These are phyloP conservation scores for Drosophila triauraria DNA, from an alignment of 1,140 invertebrate genomes.

Conservation along the genomic window DNA sequence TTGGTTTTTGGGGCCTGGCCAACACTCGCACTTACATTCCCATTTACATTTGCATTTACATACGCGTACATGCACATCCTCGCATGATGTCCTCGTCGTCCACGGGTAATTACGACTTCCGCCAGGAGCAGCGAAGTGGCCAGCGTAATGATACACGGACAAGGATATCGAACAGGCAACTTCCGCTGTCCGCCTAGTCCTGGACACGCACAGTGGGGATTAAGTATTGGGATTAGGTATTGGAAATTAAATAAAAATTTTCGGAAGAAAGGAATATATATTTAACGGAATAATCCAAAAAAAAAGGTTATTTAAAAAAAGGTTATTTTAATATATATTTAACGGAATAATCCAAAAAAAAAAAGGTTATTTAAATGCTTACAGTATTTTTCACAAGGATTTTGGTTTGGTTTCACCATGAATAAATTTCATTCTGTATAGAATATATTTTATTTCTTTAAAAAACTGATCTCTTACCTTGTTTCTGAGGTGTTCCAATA, in stretches of 20 bases:
- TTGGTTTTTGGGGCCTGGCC: constrained; percentile 26
- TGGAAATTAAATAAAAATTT: not conserved
- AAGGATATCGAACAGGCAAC: constrained; percentile 46
- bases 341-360: too few species aligned
- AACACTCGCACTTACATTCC: constrained; percentile 16
- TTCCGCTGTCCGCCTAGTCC: constrained; percentile 33
- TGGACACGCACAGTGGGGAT: constrained; percentile 20
- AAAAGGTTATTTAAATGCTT: too few species aligned
- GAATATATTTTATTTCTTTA: too few species aligned
- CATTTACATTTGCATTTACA: constrained; percentile 27
- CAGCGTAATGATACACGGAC: constrained; percentile 50
- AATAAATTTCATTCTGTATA: too few species aligned
- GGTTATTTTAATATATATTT: too few species aligned
- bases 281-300: too few species aligned
- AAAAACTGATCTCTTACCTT: too few species aligned
- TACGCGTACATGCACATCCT: constrained; percentile 58
- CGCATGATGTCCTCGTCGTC: constrained; percentile 40
- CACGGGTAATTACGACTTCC: constrained; percentile 77
- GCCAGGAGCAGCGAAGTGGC: constrained; percentile 66
- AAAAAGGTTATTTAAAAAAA: too few species aligned
- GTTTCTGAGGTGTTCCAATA: not conserved
- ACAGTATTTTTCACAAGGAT: too few species aligned
- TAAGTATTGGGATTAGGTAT: not conserved
- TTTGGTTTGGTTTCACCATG: too few species aligned
- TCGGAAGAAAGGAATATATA: not conserved